Conservation (phyloP, 2,888 invertebrate genomes). For the Nysson spinosus region DNA sequence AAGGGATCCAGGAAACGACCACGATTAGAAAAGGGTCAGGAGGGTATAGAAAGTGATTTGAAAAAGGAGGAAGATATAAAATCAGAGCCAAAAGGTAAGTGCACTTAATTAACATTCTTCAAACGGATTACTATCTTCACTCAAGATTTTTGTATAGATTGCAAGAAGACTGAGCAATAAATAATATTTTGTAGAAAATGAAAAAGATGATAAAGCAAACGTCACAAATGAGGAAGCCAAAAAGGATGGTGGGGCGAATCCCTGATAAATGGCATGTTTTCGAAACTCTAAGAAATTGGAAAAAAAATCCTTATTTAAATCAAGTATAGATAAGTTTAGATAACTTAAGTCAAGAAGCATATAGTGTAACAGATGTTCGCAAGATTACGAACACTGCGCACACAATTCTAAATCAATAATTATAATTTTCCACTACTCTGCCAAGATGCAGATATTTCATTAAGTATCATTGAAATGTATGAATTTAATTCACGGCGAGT, state of each 20-base stretch:
- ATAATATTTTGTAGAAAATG: slow-evolving; percentile 78
- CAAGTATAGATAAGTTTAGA: slow-evolving; percentile 57
- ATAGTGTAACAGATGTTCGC: slow-evolving; percentile 31
- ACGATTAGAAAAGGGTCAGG: slow-evolving; percentile 73
- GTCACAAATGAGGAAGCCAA: slow-evolving; percentile 82
- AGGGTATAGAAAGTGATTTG: slow-evolving; percentile 71
- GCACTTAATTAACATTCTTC: not conserved
- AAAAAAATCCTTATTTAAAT: slow-evolving; percentile 61
- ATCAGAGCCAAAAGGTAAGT: slow-evolving; percentile 75
- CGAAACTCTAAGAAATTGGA: slow-evolving; percentile 52
- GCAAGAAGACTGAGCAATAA: not conserved
- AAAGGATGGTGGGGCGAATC: slow-evolving; percentile 83
- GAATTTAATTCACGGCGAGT: slow-evolving; percentile 32
- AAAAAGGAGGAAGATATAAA: slow-evolving; percentile 77
- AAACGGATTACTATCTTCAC: not conserved
- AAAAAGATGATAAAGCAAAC: slow-evolving; percentile 82
- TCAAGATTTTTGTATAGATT: not conserved
- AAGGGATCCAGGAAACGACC: slow-evolving; percentile 76
- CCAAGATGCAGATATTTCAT: slow-evolving; percentile 13
- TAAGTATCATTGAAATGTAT: slow-evolving; percentile 21
- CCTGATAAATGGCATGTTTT: slow-evolving; percentile 79
- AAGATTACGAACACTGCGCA: slow-evolving; percentile 38
- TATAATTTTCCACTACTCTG: slow-evolving; percentile 13
- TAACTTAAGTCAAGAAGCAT: slow-evolving; percentile 47
- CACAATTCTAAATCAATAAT: slow-evolving; percentile 28